Conservation (phyloP, 1,140 invertebrate species). For the Ceratina japonica region DNA sequence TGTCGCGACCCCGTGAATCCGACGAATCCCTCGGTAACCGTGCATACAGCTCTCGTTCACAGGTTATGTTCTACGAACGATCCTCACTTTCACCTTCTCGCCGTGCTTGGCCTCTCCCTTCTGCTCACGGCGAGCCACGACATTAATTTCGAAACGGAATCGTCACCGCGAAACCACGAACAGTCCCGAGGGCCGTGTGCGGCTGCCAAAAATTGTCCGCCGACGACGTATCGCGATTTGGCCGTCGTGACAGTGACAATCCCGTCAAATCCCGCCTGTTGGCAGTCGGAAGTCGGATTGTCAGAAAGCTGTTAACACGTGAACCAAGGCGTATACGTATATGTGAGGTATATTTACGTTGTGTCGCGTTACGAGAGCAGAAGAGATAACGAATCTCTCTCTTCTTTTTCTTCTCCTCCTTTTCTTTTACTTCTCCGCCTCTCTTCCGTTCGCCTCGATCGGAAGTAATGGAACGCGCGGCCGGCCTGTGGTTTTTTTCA, state of each 20-base stretch:
- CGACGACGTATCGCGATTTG: not conserved
- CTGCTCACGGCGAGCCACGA: slow-evolving; percentile 32
- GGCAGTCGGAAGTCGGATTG: slow-evolving; percentile 8
- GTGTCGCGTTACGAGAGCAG: not conserved
- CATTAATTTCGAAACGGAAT: slow-evolving; percentile 54
- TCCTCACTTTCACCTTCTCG: slow-evolving; percentile 64
- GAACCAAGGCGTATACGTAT: not conserved
- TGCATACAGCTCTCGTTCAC: slow-evolving; percentile 50
- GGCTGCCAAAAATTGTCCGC: not conserved
- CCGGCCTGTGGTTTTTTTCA: no score
- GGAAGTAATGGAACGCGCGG: not conserved
- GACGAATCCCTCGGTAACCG: slow-evolving; percentile 8
- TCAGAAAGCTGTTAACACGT: slow-evolving; percentile 1
- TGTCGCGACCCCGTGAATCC: not conserved
- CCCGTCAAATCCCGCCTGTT: slow-evolving; percentile 23
- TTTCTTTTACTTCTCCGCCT: not conserved
- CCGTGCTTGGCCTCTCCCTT: slow-evolving; percentile 42
- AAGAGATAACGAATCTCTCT: not conserved
- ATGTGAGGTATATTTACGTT: not conserved
- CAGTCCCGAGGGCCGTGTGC: not conserved
- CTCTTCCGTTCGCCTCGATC: not conserved
- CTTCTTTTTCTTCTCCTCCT: no score
- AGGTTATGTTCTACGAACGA: slow-evolving; percentile 58
- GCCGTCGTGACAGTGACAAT: slow-evolving; percentile 49
- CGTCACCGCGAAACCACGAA: not conserved